Percentiles rank a stretch among this genome's conserved stretches.
These are phyloP conservation scores for Decapterus maruadsi DNA, from an alignment of 2,797 vertebrate species.

Conservation along the genomic window DNA sequence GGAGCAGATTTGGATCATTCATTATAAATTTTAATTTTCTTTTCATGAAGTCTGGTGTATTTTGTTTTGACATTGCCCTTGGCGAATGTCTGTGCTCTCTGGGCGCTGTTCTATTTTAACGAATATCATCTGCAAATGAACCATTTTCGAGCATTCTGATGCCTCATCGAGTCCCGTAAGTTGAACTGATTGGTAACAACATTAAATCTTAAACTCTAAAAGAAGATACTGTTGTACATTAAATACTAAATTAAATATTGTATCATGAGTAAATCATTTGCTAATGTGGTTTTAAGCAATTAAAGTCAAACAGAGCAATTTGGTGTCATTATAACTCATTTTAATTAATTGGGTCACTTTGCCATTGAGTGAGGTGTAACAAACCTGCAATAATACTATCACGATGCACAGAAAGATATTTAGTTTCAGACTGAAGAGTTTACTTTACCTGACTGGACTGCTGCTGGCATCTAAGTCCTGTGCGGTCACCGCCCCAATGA, in stretches of 20 bases:
- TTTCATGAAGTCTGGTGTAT: background rate
- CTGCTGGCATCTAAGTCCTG: slow-evolving; percentile 95
- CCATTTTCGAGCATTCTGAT: background rate
- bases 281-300: background rate
- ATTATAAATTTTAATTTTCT: background rate
- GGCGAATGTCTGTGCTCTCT: no score
- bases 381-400: background rate
- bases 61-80: background rate
- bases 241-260: background rate
- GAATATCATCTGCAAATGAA: background rate
- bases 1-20: background rate
- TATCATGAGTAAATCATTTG: background rate
- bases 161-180: background rate
- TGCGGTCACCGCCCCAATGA: slow-evolving; percentile 97
- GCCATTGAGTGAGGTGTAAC: background rate
- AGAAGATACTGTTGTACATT: background rate
- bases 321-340: background rate
- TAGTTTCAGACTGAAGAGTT: slow-evolving; percentile 21
- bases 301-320: background rate
- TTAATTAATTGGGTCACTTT: background rate
- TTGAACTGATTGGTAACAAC: background rate
- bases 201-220: background rate
- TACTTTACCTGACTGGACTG: slow-evolving; percentile 92
- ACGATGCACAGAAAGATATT: background rate
- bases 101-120: background rate